These are phyloP conservation scores for Virgularia gustaviana DNA, from an alignment of 92 coral and sea anemone species.

Conservation along the genomic window DNA sequence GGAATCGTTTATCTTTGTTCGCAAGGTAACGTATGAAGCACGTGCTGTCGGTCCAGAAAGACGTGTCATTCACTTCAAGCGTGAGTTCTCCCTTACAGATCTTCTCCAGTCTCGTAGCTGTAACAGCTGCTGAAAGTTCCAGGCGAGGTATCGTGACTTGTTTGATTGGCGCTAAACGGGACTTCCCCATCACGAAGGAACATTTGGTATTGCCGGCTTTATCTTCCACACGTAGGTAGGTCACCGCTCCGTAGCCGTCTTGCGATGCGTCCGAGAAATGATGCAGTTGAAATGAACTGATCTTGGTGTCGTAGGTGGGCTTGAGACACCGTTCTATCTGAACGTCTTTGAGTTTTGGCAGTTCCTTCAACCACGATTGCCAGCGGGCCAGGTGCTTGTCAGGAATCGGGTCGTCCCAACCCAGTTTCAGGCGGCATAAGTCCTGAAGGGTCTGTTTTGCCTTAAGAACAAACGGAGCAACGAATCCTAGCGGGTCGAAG, in stretches of 20 bases:
- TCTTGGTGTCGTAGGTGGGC: slow-evolving; percentile 34
- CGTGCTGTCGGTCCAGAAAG: slow-evolving; percentile 56
- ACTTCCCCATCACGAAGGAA: slow-evolving; percentile 48
- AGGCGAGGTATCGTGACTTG: slow-evolving; percentile 31
- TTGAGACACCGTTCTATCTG: slow-evolving; percentile 48
- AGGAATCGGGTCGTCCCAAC: slow-evolving; percentile 48
- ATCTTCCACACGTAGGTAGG: slow-evolving; percentile 36
- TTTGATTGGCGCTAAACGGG: slow-evolving; percentile 30
- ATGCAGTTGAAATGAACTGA: slow-evolving; percentile 47
- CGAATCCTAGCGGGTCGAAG: slow-evolving; percentile 53
- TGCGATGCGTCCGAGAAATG: slow-evolving; percentile 42
- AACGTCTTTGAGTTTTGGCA: slow-evolving; percentile 33
- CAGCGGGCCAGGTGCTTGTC: slow-evolving; percentile 43
- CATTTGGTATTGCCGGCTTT: slow-evolving; percentile 7
- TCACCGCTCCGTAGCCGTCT: slow-evolving; percentile 44
- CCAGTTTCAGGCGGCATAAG: slow-evolving; percentile 45
- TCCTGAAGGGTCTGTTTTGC: slow-evolving; percentile 54
- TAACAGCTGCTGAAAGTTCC: slow-evolving; percentile 38
- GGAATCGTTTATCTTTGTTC: too few species aligned
- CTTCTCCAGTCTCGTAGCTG: slow-evolving; percentile 43
- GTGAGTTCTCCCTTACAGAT: slow-evolving; percentile 32
- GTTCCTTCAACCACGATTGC: too few species aligned
- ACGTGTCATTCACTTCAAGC: slow-evolving; percentile 30
- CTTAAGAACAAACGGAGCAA: slow-evolving; percentile 47
- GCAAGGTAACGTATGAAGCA: too few species aligned